Percentiles rank a stretch among this genome's conserved stretches.
Evolutionary conservation across 2,113 vertebrate species (phyloP).

Genomic region (Anolis carolinensis): DNA sequence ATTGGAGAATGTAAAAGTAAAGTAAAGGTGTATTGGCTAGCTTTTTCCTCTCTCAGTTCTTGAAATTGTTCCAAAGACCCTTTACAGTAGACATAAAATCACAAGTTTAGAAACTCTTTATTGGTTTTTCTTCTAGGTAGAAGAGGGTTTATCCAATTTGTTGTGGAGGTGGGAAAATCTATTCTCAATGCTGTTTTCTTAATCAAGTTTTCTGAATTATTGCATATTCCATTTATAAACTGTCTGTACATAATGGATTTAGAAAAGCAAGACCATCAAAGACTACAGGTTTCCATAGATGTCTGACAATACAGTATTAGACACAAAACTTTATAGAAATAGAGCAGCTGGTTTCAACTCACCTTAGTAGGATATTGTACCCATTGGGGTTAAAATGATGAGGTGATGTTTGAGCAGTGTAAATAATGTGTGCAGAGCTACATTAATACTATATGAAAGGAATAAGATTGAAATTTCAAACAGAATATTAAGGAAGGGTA

Average conservation of each 20-base stretch:
- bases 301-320: not conserved
- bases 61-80: not conserved
- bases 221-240: not conserved
- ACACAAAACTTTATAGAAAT: no score
- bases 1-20: no score
- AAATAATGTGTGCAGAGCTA: not conserved
- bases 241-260: not conserved
- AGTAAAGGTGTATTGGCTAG: no score
- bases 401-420: not conserved
- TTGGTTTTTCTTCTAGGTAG: not conserved
- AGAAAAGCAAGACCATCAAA: not conserved
- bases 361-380: not conserved
- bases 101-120: not conserved
- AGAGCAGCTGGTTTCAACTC: not conserved
- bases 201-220: not conserved
- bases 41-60: no score
- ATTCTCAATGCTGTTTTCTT: not conserved
- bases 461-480: not conserved
- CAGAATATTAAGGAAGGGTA: not conserved
- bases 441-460: no score
- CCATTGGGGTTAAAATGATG: not conserved
- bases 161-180: not conserved
- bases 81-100: not conserved
- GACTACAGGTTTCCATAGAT: not conserved
- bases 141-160: not conserved